A percentile compares a stretch with the other conserved stretches of the same genome.
phyloP scores from a whole-genome alignment of 2,797 vertebrate species.

The Takifugu ocellatus region DNA sequence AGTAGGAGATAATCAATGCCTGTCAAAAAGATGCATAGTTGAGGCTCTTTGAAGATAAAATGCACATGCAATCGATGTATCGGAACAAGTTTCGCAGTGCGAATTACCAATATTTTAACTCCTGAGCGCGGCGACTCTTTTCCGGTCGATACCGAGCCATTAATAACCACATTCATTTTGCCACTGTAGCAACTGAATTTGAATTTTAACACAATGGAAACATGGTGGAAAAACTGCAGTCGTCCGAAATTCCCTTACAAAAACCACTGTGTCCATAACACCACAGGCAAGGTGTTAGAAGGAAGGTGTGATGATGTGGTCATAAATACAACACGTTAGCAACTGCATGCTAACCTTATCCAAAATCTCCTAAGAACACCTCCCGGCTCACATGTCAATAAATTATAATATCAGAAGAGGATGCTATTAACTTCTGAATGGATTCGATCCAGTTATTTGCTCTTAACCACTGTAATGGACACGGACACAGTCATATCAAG shows the following conservation, averaged over 20 bases:
- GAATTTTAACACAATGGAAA: slow-evolving; percentile 8
- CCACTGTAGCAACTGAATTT: not conserved
- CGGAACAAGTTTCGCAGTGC: slow-evolving; percentile 43
- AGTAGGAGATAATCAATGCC: slow-evolving; percentile 60
- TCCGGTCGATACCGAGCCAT: slow-evolving; percentile 33
- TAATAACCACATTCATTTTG: slow-evolving; percentile 27
- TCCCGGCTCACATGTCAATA: slow-evolving; percentile 23
- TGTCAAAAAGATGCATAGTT: slow-evolving; percentile 65
- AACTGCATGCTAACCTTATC: no score
- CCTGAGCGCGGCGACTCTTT: slow-evolving; percentile 11
- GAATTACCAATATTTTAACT: slow-evolving; percentile 33
- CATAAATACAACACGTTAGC: no score
- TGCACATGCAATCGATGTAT: slow-evolving; percentile 43
- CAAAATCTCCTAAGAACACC: not conserved
- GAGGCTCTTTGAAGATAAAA: slow-evolving; percentile 37
- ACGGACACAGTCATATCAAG: slow-evolving; percentile 15
- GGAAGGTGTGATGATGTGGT: no score
- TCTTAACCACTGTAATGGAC: slow-evolving; percentile 14
- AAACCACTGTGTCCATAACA: no score
- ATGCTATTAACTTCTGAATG: slow-evolving; percentile 16
- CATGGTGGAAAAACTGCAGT: not conserved
- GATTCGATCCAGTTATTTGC: slow-evolving; percentile 21
- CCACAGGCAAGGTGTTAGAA: no score
- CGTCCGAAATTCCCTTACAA: no score
- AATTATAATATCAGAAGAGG: slow-evolving; percentile 21